A percentile compares a stretch with the other conserved stretches of the same genome.
Evolutionary conservation across 2,797 vertebrate genomes (phyloP).

Genomic region (Sternotherus odoratus): DNA sequence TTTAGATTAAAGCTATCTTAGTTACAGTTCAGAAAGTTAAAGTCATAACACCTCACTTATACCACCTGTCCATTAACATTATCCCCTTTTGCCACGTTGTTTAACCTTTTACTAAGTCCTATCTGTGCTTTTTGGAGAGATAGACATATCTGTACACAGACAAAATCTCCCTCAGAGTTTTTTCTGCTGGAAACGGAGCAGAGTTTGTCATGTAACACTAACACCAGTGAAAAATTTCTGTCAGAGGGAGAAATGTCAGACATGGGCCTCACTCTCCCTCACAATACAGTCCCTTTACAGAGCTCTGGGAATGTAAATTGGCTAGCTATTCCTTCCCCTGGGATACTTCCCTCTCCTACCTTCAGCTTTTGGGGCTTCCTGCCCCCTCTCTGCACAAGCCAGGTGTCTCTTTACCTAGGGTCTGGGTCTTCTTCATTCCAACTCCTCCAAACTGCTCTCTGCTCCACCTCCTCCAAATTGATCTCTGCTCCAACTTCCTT

Average conservation of each 20-base stretch:
- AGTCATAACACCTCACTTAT: neutral
- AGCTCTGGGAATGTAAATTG: neutral
- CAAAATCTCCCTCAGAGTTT: neutral
- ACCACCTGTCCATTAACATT: neutral
- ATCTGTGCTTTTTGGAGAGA: neutral
- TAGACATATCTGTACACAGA: neutral
- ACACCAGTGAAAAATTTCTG: neutral
- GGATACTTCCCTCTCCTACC: too few relatives aligned
- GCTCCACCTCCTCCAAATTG: too few relatives aligned
- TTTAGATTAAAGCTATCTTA: neutral
- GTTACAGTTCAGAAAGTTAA: neutral
- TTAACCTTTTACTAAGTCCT: neutral
- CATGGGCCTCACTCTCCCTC: neutral
- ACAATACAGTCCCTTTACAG: rapidly evolving
- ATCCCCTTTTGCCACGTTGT: neutral
- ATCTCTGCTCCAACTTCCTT: too few relatives aligned
- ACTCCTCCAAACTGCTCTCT: too few relatives aligned
- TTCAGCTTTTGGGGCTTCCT: too few relatives aligned
- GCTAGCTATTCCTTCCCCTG: too few relatives aligned
- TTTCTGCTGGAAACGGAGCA: neutral
- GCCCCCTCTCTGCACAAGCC: too few relatives aligned
- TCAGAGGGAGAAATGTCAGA: neutral
- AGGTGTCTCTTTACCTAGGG: too few relatives aligned
- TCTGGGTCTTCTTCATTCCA: too few relatives aligned
- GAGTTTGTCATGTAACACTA: neutral